These are phyloP conservation scores for Dryas iulia DNA, from an alignment of 1,140 invertebrate species.

Conservation along the genomic window DNA sequence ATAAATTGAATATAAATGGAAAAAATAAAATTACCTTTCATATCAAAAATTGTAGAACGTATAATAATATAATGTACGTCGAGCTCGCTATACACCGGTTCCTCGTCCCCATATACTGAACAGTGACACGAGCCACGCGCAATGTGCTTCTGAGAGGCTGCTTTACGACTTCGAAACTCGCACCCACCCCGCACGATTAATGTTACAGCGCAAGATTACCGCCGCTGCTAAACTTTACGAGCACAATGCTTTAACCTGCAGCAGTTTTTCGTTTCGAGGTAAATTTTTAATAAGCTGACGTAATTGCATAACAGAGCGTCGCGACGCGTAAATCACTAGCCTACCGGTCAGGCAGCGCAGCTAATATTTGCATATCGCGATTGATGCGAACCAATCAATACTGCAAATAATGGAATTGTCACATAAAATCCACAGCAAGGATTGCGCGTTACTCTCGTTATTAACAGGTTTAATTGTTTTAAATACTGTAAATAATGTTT, in stretches of 20 bases:
- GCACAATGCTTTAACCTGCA: slow-evolving; percentile 10
- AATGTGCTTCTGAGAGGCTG: slow-evolving; percentile 33
- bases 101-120: background rate
- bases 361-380: slow-evolving; percentile 80
- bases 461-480: slow-evolving; percentile 60
- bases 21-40: background rate
- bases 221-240: slow-evolving; percentile 18
- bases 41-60: background rate
- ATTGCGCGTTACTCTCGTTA: slow-evolving; percentile 57
- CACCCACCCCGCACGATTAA: slow-evolving; percentile 25
- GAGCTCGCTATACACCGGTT: background rate
- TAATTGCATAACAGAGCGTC: slow-evolving; percentile 73
- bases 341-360: slow-evolving; percentile 59
- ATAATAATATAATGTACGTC: background rate
- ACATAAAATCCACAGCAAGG: slow-evolving; percentile 71
- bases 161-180: slow-evolving; percentile 35
- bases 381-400: slow-evolving; percentile 78
- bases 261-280: slow-evolving; percentile 40
- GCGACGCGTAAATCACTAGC: slow-evolving; percentile 68
- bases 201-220: slow-evolving; percentile 24
- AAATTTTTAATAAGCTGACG: slow-evolving; percentile 74
- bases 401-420: slow-evolving; percentile 77
- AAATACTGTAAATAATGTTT: slow-evolving; percentile 32
- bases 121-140: slow-evolving; percentile 30
- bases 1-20: background rate